These are phyloP conservation scores for Xiphorhynchus elegans DNA, from an alignment of 2,113 vertebrate species.

Conservation along the genomic window DNA sequence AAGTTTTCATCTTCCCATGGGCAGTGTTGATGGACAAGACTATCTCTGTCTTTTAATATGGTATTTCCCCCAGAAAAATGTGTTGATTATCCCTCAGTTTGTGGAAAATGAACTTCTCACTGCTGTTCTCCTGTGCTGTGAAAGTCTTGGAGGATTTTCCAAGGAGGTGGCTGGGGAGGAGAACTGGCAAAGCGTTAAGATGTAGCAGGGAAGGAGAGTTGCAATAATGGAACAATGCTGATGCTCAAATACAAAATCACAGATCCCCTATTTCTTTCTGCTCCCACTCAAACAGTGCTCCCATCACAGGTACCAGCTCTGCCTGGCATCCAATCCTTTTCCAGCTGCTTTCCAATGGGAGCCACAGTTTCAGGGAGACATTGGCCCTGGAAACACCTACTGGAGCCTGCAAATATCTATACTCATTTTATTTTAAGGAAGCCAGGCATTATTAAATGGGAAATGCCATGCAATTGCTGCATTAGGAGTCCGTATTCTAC, in stretches of 20 bases:
- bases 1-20: background rate
- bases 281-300: background rate
- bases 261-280: background rate
- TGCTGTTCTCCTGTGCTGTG: background rate
- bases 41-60: accelerated
- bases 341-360: background rate
- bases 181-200: accelerated
- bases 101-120: background rate
- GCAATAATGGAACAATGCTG: accelerated
- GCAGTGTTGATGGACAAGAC: background rate
- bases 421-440: background rate
- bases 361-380: background rate
- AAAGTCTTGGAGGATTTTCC: background rate
- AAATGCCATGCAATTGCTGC: accelerated
- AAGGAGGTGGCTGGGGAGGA: background rate
- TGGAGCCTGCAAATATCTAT: background rate
- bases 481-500: background rate
- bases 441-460: background rate
- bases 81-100: background rate
- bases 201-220: accelerated
- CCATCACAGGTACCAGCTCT: background rate
- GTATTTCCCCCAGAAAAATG: background rate
- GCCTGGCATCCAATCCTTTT: background rate
- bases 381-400: background rate
- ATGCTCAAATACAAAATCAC: background rate